Conservation (phyloP, 2,797 vertebrate species). For the Yasuhikotakia modesta region DNA sequence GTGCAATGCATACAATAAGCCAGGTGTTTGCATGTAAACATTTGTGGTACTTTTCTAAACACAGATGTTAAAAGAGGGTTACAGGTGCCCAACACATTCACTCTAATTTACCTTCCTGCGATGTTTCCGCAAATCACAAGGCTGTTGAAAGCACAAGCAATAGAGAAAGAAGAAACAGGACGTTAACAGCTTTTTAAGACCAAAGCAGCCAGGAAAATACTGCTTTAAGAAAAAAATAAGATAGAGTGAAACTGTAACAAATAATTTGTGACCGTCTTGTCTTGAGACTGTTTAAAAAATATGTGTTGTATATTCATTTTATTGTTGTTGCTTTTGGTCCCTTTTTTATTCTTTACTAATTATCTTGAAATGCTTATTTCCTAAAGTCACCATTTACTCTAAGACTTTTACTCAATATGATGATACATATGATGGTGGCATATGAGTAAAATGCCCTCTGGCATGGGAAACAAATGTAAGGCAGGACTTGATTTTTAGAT, state of each 20-base stretch:
- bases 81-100: conserved; percentile 28
- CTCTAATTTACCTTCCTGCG: conserved; percentile 95
- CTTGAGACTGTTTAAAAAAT: too few species aligned
- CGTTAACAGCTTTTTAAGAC: conserved; percentile 6
- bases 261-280: too few species aligned
- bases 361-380: too few species aligned
- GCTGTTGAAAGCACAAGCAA: conserved; percentile 89
- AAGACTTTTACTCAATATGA: too few species aligned
- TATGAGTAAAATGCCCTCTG: too few species aligned
- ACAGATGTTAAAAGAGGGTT: not conserved
- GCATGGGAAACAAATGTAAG: too few species aligned
- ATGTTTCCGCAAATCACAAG: conserved; percentile 99
- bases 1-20: not conserved
- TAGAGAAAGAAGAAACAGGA: conserved; percentile 59
- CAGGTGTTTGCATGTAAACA: not conserved
- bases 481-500: too few species aligned
- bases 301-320: too few species aligned
- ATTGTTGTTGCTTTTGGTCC: too few species aligned
- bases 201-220: conserved; percentile 24
- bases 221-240: not conserved
- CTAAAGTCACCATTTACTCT: too few species aligned
- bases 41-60: not conserved
- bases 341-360: too few species aligned
- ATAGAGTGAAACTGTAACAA: not conserved
- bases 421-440: too few species aligned